Base-by-base conservation (phyloP, 1,140 invertebrate species). In the Rhizoglyphus robini region DNA sequence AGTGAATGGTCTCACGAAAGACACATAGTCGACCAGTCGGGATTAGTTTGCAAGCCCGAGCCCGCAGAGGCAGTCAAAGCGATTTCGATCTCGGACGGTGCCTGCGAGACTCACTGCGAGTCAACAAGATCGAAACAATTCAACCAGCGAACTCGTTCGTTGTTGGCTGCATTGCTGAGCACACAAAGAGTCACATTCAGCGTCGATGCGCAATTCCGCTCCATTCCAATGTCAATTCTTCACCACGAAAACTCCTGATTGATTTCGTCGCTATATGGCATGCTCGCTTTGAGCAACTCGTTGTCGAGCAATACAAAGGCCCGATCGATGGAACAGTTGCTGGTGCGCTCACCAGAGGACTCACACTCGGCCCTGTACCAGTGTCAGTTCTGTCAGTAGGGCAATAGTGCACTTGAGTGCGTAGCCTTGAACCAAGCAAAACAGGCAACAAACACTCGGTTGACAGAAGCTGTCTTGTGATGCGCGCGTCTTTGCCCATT, bases 41-140 rank as follows among this genome's bases (percentile, higher is more conserved):
- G 18, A 41, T 11, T 41, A 18, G 36, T 41, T 41, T 41, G n/a
- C n/a, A n/a, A n/a, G n/a, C n/a, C n/a, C n/a, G n/a, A n/a, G n/a
- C n/a, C n/a, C n/a, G n/a, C n/a, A n/a, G n/a, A n/a, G n/a, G n/a
- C n/a, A n/a, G n/a, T n/a, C n/a, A n/a, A n/a, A n/a, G n/a, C n/a
- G n/a, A n/a, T n/a, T n/a, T n/a, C n/a, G n/a, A n/a, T n/a, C n/a
- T n/a, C n/a, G n/a, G n/a, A n/a, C n/a, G n/a, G n/a, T n/a, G n/a
- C n/a, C n/a, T n/a, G n/a, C n/a, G n/a, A n/a, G n/a, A n/a, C n/a
- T n/a, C n/a, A n/a, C n/a, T n/a, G n/a, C n/a, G n/a, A 54, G 51
- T 54, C 51, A 54, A 54, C 51, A 54, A 54, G 51, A 54, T 54
- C 31, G 51, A 54, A 54, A 54, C 51, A 54, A 54, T 54, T 54